phyloP scores from a whole-genome alignment of 2,113 vertebrate species.

The Leptosomus discolor region DNA sequence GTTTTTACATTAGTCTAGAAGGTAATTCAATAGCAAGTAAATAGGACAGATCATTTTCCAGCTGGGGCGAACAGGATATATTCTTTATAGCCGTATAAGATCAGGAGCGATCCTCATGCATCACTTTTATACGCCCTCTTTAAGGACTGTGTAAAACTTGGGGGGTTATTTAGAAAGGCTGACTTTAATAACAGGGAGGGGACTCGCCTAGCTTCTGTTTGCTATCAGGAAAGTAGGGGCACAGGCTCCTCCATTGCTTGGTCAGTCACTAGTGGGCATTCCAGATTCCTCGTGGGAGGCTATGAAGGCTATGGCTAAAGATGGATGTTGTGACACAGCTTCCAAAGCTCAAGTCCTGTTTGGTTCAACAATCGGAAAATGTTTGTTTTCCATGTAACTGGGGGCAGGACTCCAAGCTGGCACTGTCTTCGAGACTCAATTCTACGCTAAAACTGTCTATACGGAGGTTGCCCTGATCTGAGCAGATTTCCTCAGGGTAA shows the following conservation, averaged over 20 bases:
- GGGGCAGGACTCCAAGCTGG: not conserved
- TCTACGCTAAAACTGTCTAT: not conserved
- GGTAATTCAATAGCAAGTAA: not conserved
- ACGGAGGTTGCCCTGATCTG: not conserved
- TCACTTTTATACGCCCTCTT: not conserved
- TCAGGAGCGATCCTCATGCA: not conserved
- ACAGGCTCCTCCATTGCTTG: rapidly evolving
- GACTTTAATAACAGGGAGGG: not conserved
- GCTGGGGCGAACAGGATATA: not conserved
- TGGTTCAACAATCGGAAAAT: not conserved
- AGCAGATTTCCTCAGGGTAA: not conserved
- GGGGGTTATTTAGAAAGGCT: not conserved
- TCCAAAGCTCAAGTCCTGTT: not conserved
- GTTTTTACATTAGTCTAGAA: not conserved
- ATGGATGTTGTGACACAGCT: not conserved
- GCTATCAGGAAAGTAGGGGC: not conserved
- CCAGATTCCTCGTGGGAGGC: not conserved
- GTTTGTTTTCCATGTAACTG: not conserved
- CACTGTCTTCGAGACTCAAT: not conserved
- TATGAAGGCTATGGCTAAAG: not conserved
- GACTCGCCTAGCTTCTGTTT: not conserved
- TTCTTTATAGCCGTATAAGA: not conserved
- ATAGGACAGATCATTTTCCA: not conserved
- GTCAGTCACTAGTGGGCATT: not conserved
- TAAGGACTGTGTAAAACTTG: not conserved